Evolutionary conservation across 2,113 vertebrate species (phyloP), one percentile per base, ranked within the genome.

Genomic region (Podarcis cretensis): DNA sequence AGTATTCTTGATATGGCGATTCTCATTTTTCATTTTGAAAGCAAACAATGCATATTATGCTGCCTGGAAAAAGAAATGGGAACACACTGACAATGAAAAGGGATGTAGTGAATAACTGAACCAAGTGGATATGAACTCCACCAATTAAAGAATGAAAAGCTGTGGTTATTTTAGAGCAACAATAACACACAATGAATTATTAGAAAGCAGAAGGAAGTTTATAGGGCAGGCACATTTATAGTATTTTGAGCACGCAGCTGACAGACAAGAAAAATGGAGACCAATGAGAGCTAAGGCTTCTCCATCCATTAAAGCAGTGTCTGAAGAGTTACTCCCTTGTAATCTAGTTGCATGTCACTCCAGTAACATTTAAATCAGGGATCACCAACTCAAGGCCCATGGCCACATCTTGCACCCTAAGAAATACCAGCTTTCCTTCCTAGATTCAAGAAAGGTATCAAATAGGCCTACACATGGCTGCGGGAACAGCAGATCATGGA

Each of bases 161-260:
- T 69, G 25, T 83, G 20, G 83, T 84, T 84, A 84, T 84, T 84
- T 59, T 84, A 57, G 27, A 40, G 13, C 83, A 48, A 74, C 43
- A 74, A 74, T 84, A 32, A 73, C 73, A 20, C 48, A 74, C 14
- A 59, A n/a, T 10, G 5, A 21, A 23, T 84, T 73, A 37, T 71
- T 84, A 73, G 82, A 73, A 83, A 73, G 20, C 40, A 54, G 9
- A 32, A 73, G 27, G 40, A 10, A 71, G 40, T n/a, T 84, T 48
- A 73, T 54, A 84, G 20, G 83, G 68, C 43, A 43, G 43, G 25
- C 27, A 23, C 14, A 79, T 27, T n/a, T 18, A 65, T 20, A 81
- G 59, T 21, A 32, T 5, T 35, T 65, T 65, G 32, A 65, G n/a
- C 32, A 65, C 59, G 20, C 35, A 63, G 18, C 20, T 65, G 57